A percentile compares a stretch with the other conserved stretches of the same genome.
These are phyloP conservation scores for Drosophila neutralis DNA, from an alignment of 2,888 invertebrate genomes.

Conservation along the genomic window DNA sequence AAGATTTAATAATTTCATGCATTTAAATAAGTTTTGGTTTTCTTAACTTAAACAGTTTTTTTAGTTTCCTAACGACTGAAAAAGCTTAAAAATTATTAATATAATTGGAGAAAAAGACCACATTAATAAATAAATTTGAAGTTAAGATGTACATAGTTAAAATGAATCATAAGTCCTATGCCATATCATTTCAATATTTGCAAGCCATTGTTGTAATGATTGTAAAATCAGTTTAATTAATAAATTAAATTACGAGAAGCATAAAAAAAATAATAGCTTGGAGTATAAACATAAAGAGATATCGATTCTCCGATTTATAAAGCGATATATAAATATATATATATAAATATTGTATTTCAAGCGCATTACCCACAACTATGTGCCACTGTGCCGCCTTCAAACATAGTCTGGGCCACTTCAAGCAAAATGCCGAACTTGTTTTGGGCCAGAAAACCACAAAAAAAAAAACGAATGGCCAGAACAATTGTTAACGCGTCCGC, in stretches of 20 bases:
- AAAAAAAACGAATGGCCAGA: constrained; percentile 59
- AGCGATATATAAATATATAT: not conserved
- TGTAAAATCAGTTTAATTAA: too few species aligned
- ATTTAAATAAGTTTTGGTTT: too few species aligned
- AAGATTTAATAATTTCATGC: too few species aligned
- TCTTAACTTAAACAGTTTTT: too few species aligned
- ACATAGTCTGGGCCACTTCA: constrained; percentile 54
- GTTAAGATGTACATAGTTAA: too few species aligned
- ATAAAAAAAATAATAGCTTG: not conserved
- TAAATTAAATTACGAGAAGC: not conserved
- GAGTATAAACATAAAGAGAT: not conserved
- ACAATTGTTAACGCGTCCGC: constrained; percentile 80
- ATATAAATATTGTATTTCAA: not conserved
- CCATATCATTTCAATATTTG: not conserved
- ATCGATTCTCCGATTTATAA: not conserved
- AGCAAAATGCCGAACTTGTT: constrained; percentile 76
- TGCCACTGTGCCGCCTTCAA: constrained; percentile 37
- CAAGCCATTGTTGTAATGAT: not conserved
- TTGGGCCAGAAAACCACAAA: constrained; percentile 26
- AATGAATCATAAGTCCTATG: not conserved
- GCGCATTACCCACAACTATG: too few species aligned
- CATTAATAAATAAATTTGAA: too few species aligned
- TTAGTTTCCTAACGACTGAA: too few species aligned
- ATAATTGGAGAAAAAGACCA: too few species aligned
- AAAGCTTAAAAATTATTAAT: too few species aligned